Evolutionary conservation across 2,888 invertebrate species (phyloP), one percentile per base, ranked within the genome.

Genomic region (Andrena haemorrhoa): DNA sequence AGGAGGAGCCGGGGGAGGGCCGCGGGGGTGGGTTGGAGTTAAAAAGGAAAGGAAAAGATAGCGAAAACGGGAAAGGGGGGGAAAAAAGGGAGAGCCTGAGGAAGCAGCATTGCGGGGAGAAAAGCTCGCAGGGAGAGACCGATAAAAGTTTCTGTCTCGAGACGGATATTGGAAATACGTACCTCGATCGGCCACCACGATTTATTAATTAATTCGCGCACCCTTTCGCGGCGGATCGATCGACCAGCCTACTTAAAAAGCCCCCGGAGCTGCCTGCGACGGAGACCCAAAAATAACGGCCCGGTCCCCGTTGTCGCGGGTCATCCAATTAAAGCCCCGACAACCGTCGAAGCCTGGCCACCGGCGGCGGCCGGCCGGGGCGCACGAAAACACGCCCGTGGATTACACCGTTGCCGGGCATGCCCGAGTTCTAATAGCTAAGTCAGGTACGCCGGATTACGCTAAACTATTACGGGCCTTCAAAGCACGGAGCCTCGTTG

Each of bases 391-490:
- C 83, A 61, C 16, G 8, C 47, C 51, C 60, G 61, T 41, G 76
- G 82, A 75, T 77, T 77, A 58, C 72, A 65, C 41, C 51, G 47
- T 70, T 70, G 58, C 31, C 61, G 49, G 20, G 35, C 58, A 35
- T 31, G 56, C 65, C n/a, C 31, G 49, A 79, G 83, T 86, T 88
- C 81, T 85, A 86, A 87, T 83, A 80, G 86, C 81, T 81, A 88
- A 89, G 86, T 85, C 83, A 82, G 86, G 85, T 82, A 84, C 85
- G 86, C 73, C 68, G 90, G 91, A 91, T 92, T 92, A 91, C 88
- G 86, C 83, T 89, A 89, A 91, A 92, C 91, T 90, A 86, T 88
- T 80, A 88, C 82, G 86, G 86, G 84, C 84, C 90, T 90, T 91
- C 91, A 89, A 89, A 91, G 90, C 86, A 86, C 84, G 80, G 41